Conservation (phyloP, 2,113 vertebrate species). For the Crotalus horridus region DNA sequence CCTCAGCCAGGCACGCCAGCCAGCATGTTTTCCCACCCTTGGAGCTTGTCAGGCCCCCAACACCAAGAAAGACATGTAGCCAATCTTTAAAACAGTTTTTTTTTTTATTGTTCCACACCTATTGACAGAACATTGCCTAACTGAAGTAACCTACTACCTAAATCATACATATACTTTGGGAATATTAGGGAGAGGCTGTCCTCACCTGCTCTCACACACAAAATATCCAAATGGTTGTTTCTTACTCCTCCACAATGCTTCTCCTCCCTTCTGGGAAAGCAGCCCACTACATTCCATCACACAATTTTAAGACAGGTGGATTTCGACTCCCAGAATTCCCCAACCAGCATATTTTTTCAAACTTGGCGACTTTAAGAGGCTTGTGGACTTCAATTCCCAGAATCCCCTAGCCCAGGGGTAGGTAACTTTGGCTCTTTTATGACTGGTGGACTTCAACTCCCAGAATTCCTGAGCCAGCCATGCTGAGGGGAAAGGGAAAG, state of each 20-base stretch:
- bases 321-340: neutral
- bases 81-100: neutral
- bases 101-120: neutral
- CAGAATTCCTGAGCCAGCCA: no score
- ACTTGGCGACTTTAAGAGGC: neutral
- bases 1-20: neutral
- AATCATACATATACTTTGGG: neutral
- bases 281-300: neutral
- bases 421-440: no score
- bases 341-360: neutral
- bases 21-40: neutral
- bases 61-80: neutral
- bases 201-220: neutral
- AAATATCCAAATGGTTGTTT: neutral
- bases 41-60: neutral
- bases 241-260: neutral
- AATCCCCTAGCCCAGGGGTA: neutral
- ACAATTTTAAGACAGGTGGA: neutral
- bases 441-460: no score
- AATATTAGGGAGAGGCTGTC: neutral
- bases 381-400: neutral
- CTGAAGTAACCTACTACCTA: neutral
- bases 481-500: no score
- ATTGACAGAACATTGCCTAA: neutral
- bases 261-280: neutral